phyloP scores from a whole-genome alignment of 2,113 vertebrate genomes.

The Crotalus helleri region DNA sequence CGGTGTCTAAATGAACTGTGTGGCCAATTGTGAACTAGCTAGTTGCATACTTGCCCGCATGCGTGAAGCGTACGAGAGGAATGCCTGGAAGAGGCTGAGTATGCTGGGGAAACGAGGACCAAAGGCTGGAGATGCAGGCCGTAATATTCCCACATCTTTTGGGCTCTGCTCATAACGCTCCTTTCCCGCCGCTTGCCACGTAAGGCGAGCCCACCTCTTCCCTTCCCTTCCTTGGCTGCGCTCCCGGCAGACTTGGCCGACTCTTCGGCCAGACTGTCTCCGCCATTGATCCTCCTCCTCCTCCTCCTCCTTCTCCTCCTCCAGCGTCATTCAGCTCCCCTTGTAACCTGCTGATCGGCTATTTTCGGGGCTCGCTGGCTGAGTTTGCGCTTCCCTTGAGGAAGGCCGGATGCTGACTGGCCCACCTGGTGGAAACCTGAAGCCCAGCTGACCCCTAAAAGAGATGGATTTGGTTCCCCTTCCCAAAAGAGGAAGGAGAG shows the following conservation, averaged over 20 bases:
- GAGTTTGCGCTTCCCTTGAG: conserved; percentile 4
- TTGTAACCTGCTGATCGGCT: conserved; percentile 54
- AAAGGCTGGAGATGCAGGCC: background rate
- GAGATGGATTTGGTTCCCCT: accelerated
- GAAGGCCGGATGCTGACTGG: conserved; percentile 25
- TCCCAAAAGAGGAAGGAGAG: background rate
- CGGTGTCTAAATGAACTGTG: no score
- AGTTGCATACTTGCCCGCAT: no score
- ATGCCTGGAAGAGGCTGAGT: background rate
- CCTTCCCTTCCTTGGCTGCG: background rate
- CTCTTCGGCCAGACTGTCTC: accelerated
- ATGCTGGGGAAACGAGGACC: background rate
- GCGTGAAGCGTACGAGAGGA: background rate
- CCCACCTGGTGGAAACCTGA: conserved; percentile 60
- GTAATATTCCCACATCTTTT: no score
- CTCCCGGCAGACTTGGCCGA: accelerated
- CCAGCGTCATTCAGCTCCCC: conserved; percentile 26
- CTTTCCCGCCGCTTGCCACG: accelerated
- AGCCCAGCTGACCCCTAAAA: conserved; percentile 34
- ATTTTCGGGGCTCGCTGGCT: conserved; percentile 34
- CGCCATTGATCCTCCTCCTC: background rate
- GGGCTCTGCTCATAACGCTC: background rate
- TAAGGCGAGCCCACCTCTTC: no score
- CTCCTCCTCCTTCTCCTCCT: conserved; percentile 6
- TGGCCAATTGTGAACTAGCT: no score